Evolutionary conservation across 37 sponge, comb jelly and placozoan genomes (phyloP), one percentile per base, ranked within the genome.

Genomic region (Ianthella basta): DNA sequence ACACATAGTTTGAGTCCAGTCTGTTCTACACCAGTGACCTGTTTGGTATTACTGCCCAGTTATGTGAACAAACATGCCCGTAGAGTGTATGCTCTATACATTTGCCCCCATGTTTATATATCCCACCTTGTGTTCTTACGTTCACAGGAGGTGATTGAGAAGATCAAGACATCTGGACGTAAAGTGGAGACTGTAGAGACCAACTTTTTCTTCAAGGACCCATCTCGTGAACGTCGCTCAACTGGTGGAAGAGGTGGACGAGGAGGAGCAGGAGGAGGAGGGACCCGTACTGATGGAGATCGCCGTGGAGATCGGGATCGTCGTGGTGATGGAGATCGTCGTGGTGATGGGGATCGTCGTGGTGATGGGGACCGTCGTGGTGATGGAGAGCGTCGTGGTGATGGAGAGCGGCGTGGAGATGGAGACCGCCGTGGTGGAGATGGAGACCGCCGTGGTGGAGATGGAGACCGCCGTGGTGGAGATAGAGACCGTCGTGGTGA

Each of bases 81-180:
- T n/a, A n/a, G 24, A 4, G 29, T 21, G 25, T 16, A 38, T 33
- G 33, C 8, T 79, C 55, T 53, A 3, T 32, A 21, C 33, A 0
- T n/a, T 10, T 61, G 10, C 15, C 13, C 8, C 6, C 5, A 18
- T 69, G 15, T 39, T 4, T 84, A 38, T 84, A 4, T 84, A 2
- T 70, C 27, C 32, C 6, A 32, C 30, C 4, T 24, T 32, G 33
- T 53, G 18, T 38, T 33, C 40, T 10, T 13, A 35, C 0, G 8
- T 59, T 16, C 37, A 33, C 72, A 91, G 95, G 91, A 91, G 68
- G 90, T 91, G 54, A 86, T 91, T 87, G 92, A 88, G 83, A 91
- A 91, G 69, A 72, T 77, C 12, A 89, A 94, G 81, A 91, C 91
- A 0, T 94, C 90, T 80, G 95, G 90, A 41, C 81, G 95, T 0